phyloP scores from a whole-genome alignment of 37 sponge, comb jelly and placozoan species.

The Oopsacas minuta region DNA sequence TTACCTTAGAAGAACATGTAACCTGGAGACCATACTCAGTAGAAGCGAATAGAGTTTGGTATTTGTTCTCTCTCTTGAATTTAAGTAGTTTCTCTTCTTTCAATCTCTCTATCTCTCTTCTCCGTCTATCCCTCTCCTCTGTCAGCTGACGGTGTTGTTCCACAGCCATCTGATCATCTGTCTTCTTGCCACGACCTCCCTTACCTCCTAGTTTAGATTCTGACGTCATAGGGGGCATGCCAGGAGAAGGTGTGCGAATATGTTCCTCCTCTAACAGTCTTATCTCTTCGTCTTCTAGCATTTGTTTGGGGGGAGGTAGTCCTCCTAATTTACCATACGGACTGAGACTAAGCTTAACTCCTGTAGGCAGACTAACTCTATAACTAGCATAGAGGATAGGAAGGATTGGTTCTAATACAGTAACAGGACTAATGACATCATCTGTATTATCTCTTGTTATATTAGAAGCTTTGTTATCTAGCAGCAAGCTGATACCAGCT shows the following conservation, averaged over 20 bases:
- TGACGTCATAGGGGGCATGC: background rate
- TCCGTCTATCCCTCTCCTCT: background rate
- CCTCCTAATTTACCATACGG: background rate
- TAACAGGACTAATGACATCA: background rate
- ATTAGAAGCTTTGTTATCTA: background rate
- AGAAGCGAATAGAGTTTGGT: background rate
- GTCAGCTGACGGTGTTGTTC: conserved; percentile 3
- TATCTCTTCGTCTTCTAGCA: background rate
- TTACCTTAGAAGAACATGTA: background rate
- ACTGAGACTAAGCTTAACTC: background rate
- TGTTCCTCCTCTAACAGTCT: background rate
- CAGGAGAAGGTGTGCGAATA: background rate
- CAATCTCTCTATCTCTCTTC: background rate
- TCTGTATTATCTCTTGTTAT: background rate
- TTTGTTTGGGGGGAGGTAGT: background rate
- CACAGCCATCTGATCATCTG: background rate
- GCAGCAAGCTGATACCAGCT: background rate
- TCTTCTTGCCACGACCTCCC: conserved; percentile 7
- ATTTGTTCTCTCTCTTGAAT: background rate
- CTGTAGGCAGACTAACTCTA: background rate
- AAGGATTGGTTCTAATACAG: background rate
- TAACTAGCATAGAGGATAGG: background rate
- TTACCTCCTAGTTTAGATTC: conserved; percentile 1
- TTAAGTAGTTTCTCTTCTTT: background rate
- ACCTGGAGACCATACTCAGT: background rate